Conservation (phyloP, 2,888 invertebrate genomes). For the Erebia epiphron region DNA sequence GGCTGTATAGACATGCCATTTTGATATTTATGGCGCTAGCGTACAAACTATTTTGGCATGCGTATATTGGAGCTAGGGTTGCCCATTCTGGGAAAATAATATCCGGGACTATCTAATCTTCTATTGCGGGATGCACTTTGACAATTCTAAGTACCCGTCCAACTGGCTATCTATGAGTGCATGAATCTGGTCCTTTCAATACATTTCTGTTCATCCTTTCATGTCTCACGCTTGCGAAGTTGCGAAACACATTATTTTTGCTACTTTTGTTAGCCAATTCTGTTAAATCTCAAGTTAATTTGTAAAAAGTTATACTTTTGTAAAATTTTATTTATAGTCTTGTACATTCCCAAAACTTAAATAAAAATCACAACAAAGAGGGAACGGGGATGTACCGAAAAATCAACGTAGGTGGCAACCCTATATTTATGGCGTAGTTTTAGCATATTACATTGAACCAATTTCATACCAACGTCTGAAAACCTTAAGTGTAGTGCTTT, state of each 20-base stretch:
- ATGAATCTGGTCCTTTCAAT: too few relatives aligned
- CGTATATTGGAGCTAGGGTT: constrained; percentile 7
- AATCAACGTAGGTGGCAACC: constrained; percentile 1
- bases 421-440: constrained; percentile 27
- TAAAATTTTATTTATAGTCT: neutral
- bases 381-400: neutral
- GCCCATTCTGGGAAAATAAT: neutral
- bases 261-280: too few relatives aligned
- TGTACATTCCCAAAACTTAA: neutral
- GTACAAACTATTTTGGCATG: constrained; percentile 31
- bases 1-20: constrained; percentile 21
- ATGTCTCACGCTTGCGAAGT: too few relatives aligned
- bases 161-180: too few relatives aligned
- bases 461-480: constrained; percentile 1
- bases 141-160: neutral
- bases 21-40: constrained; percentile 20
- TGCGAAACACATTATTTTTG: too few relatives aligned
- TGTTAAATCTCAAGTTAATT: too few relatives aligned
- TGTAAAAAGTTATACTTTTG: too few relatives aligned
- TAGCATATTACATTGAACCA: constrained; percentile 22
- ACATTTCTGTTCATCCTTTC: too few relatives aligned
- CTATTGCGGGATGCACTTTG: neutral
- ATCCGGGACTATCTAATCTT: neutral
- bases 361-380: neutral
- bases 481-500: neutral